Base-by-base conservation (phyloP, 2,888 invertebrate species). In the Limnephilus rhombicus region DNA sequence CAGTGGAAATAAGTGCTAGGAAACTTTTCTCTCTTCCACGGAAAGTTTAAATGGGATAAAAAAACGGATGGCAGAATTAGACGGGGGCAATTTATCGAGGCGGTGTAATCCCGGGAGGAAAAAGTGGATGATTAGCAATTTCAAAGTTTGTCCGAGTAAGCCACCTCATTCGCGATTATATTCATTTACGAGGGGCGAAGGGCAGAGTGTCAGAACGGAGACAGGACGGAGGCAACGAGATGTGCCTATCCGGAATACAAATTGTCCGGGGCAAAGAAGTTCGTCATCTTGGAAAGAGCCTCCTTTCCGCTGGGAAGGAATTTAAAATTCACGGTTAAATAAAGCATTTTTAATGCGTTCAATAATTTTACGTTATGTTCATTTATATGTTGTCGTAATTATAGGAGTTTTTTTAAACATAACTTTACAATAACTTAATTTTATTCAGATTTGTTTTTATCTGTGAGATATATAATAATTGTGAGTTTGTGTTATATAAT, bases 81-180 rank as follows among this genome's bases (percentile, higher is more conserved):
- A 87, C 37, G 91, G 91, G 80, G 80, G 91, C 87, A 91, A 91
- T 91, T 85, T 91, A 91, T 91, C 80, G 86, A 81, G 86, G 80
- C 91, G 80, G 49, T 81, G 91, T 87, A 87, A 81, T 91, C 80
- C 82, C 87, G 87, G 11, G 81, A 80, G 31, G 87, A 82, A 91
- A 91, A 91, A 87, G 45, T 87, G 82, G 91, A 91, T 87, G 91
- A 91, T 91, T 91, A 91, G 91, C 91, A 91, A 91, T 91, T 91
- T 91, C 88, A 91, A 91, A 91, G 87, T 91, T 91, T 81, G 49
- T 87, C 87, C 49, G 91, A 85, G 37, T 80, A 85, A 90, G 88
- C 88, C 80, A 88, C 88, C 88, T 31, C 88, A 88, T 68, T 37
- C 88, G 31, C 88, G 88, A 88, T 88, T 88, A 88, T 88, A 34